These are phyloP conservation scores for Neodiprion fabricii DNA, from an alignment of 1,140 invertebrate species.

Conservation along the genomic window DNA sequence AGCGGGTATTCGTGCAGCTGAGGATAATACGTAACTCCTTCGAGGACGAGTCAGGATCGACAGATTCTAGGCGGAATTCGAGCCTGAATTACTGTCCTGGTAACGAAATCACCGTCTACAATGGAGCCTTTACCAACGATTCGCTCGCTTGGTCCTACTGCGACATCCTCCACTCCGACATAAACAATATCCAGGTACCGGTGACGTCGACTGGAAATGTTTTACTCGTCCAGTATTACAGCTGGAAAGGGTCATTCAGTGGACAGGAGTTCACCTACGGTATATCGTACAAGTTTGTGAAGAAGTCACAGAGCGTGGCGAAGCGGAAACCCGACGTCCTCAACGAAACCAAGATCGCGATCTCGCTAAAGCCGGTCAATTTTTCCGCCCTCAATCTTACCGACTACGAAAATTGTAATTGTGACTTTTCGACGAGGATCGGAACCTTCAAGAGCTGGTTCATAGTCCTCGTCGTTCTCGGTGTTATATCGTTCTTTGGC, in stretches of 20 bases:
- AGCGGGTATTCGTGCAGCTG: constrained; percentile 44
- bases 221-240: constrained; percentile 50
- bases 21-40: constrained; percentile 45
- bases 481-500: constrained; percentile 49
- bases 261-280: constrained; percentile 52
- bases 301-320: constrained; percentile 27
- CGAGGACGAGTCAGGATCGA: constrained; percentile 25
- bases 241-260: constrained; percentile 47
- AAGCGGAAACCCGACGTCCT: constrained; percentile 34
- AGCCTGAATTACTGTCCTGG: constrained; percentile 44
- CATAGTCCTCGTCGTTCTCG: constrained; percentile 50
- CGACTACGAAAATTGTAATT: constrained; percentile 48
- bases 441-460: constrained; percentile 55
- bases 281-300: constrained; percentile 48
- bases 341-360: constrained; percentile 42
- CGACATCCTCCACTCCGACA: constrained; percentile 47
- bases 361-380: constrained; percentile 50
- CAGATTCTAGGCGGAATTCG: constrained; percentile 33
- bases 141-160: constrained; percentile 51
- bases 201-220: constrained; percentile 42
- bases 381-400: constrained; percentile 50
- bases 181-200: constrained; percentile 52
- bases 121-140: constrained; percentile 41
- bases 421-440: constrained; percentile 49
- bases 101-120: constrained; percentile 52